These are phyloP conservation scores for Melieria picta DNA, from an alignment of 2,888 invertebrate genomes.

Conservation along the genomic window DNA sequence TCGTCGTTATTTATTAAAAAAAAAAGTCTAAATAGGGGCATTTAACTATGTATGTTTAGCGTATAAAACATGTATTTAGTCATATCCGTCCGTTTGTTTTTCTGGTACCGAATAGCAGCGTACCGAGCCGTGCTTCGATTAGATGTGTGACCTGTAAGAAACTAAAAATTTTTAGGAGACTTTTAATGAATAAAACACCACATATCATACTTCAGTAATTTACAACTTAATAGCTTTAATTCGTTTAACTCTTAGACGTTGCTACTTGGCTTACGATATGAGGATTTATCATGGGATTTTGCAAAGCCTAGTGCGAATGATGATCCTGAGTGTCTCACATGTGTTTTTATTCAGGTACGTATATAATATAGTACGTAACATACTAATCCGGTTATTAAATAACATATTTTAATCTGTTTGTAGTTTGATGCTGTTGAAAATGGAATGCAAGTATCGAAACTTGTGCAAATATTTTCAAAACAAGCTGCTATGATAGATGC, in stretches of 20 bases:
- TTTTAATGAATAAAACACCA: too few species aligned
- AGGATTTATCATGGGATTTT: constrained; percentile 93
- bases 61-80: too few species aligned
- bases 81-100: too few species aligned
- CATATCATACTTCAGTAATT: too few species aligned
- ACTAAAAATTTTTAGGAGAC: too few species aligned
- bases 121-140: too few species aligned
- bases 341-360: constrained; percentile 83
- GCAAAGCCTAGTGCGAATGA: constrained; percentile 84
- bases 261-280: constrained; percentile 84
- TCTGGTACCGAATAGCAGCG: too few species aligned
- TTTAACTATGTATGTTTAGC: too few species aligned
- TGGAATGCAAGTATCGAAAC: constrained; percentile 65
- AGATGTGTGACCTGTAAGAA: too few species aligned
- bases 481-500: constrained; percentile 90
- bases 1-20: not conserved
- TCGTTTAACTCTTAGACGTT: constrained; percentile 72
- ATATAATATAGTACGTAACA: constrained; percentile 6
- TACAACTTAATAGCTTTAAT: too few species aligned
- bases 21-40: too few species aligned
- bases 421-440: constrained; percentile 66
- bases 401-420: constrained; percentile 30
- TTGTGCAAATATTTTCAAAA: constrained; percentile 70
- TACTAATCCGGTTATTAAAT: not conserved
- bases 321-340: constrained; percentile 87